Conservation (phyloP, 1,140 invertebrate genomes). For the Zaprionus kolodkinae region DNA sequence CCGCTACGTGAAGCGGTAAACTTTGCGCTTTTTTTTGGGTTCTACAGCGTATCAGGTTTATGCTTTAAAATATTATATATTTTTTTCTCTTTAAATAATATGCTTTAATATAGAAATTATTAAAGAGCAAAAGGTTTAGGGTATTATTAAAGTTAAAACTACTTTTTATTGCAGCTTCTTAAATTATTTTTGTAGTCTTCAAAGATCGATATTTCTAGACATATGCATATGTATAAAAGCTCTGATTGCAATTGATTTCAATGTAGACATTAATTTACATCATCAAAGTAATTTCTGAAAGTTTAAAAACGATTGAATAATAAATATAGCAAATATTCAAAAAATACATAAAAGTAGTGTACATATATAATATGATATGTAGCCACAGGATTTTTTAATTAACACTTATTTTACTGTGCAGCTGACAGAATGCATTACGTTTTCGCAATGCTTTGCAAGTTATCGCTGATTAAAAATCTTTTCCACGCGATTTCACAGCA, state of each 20-base stretch:
- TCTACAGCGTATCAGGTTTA: background rate
- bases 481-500: constrained; percentile 11
- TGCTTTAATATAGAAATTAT: too few relatives aligned
- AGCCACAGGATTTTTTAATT: constrained; percentile 8
- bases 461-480: constrained; percentile 29
- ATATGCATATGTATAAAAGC: too few relatives aligned
- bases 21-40: background rate
- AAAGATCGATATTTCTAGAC: too few relatives aligned
- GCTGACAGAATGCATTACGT: background rate
- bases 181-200: too few relatives aligned
- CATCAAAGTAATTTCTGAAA: too few relatives aligned
- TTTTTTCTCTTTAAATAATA: background rate
- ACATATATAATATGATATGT: too few relatives aligned
- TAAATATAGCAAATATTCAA: background rate
- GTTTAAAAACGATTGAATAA: too few relatives aligned
- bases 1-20: background rate
- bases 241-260: too few relatives aligned
- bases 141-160: too few relatives aligned
- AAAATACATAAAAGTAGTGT: background rate
- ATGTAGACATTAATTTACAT: too few relatives aligned
- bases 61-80: background rate
- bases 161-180: too few relatives aligned
- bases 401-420: background rate
- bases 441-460: constrained; percentile 6
- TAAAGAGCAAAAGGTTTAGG: too few relatives aligned